A percentile compares a stretch with the other conserved stretches of the same genome.
phyloP scores from a whole-genome alignment of 2,888 invertebrate species.

The Clanis bilineata region DNA sequence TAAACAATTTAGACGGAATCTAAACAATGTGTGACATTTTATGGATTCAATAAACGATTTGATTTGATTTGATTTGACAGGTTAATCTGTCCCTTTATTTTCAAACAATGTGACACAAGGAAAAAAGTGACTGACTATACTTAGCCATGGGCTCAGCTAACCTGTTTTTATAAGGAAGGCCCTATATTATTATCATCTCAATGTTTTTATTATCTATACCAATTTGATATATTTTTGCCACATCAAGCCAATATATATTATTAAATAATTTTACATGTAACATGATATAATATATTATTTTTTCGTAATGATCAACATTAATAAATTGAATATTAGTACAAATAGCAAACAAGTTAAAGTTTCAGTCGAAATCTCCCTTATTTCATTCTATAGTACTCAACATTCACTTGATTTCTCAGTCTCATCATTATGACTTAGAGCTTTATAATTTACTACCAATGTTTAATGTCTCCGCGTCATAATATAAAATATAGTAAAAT shows the following conservation, averaged over 20 bases:
- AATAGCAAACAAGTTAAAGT: neutral
- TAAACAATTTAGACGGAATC: too few relatives aligned
- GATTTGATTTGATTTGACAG: too few relatives aligned
- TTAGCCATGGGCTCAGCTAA: too few relatives aligned
- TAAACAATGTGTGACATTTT: too few relatives aligned
- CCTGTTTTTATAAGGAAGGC: too few relatives aligned
- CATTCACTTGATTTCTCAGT: neutral
- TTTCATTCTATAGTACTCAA: neutral
- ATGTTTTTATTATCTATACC: neutral
- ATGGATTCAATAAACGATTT: too few relatives aligned
- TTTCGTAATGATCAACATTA: neutral
- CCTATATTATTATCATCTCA: too few relatives aligned
- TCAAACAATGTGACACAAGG: too few relatives aligned
- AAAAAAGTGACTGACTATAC: too few relatives aligned
- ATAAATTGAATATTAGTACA: neutral
- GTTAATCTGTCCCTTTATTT: too few relatives aligned
- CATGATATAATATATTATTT: conserved; percentile 13
- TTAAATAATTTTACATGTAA: neutral
- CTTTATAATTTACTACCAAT: neutral
- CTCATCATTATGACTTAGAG: conserved; percentile 12
- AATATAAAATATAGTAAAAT: neutral
- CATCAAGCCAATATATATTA: neutral
- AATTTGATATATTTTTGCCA: neutral
- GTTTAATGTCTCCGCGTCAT: neutral
- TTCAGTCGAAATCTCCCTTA: conserved; percentile 1